These are phyloP conservation scores for Mythimna lalbum DNA, from an alignment of 2,888 invertebrate species.

Conservation along the genomic window DNA sequence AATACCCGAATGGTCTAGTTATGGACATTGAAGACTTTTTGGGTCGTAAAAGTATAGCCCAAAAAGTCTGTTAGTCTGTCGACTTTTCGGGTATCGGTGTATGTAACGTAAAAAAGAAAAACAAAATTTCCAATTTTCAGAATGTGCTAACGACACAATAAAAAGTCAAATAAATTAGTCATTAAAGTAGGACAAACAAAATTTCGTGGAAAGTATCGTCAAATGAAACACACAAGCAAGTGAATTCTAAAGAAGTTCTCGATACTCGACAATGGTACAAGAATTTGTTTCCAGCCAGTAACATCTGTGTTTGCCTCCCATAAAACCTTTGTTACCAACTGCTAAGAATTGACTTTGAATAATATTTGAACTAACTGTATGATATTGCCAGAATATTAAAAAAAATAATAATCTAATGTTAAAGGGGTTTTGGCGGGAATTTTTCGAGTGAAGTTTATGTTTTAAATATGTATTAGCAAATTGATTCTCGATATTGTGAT, in stretches of 20 bases:
- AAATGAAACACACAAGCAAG: conserved; percentile 20
- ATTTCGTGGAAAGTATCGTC: conserved; percentile 35
- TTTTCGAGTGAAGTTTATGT: too few species aligned
- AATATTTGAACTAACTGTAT: neutral
- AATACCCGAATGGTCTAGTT: neutral
- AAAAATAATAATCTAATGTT: neutral
- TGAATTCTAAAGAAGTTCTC: conserved; percentile 49
- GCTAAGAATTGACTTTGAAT: neutral
- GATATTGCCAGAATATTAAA: neutral
- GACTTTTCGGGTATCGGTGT: too few species aligned
- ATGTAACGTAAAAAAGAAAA: neutral
- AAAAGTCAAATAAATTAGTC: neutral
- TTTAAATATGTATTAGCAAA: too few species aligned
- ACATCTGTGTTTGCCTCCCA: conserved; percentile 57
- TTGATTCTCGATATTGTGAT: too few species aligned
- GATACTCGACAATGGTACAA: conserved; percentile 26
- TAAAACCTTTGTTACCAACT: conserved; percentile 9
- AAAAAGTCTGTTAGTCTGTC: too few species aligned
- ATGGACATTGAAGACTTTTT: neutral
- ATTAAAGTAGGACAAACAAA: neutral
- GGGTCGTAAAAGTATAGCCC: too few species aligned
- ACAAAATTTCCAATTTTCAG: neutral
- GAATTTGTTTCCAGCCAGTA: conserved; percentile 35
- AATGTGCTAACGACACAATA: neutral
- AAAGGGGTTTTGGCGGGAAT: too few species aligned